Base-by-base conservation (phyloP, 2,888 invertebrate species). In the Amorpha juglandis region DNA sequence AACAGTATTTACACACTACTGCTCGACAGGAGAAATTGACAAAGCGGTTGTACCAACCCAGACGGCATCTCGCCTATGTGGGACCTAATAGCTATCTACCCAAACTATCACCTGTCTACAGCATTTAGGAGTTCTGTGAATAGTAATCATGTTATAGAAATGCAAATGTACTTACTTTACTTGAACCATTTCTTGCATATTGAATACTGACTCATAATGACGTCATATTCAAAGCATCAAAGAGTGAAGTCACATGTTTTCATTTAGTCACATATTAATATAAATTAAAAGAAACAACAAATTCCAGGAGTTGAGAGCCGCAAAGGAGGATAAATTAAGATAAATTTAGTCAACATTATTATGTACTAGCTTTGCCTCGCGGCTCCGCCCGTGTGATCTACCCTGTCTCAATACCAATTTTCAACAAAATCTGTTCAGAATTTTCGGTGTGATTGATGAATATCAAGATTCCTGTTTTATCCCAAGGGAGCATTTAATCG, bases 211-310 rank as follows among this genome's bases (percentile, higher is more conserved):
- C 1, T 42, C 19, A 50, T 50, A 42, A 58, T 58, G 16, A 42
- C 42, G 58, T 58, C 58, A 58, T 58, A 58, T 35, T 35, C 55
- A 16, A 55, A 16, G n/a, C 42, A 12, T 45, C 45, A 58, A 58
- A 38, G 55, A 19, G 19, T 58, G 58, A 58, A 12, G 38, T 58
- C 42, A 58, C 12, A 19, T 55, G 35, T 42, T 53, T n/a, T 53
- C 8, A 53, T 53, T 9, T 16, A 19, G 19, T 21, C 58, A 58
- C 19, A 19, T 12, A 12, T 19, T 55, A 19, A 16, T 42, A 58
- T 19, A 9, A 19, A 58, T 11, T 58, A 19, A 42, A 12, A 55
- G 16, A 14, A 27, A 52, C 52, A 52, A 52, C 14, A 1, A 14
- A 55, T 58, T 42, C 58, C 12, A 19, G n/a, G 58, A 42, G 12